Evolutionary conservation across 1,140 invertebrate genomes (phyloP), one percentile per base, ranked within the genome.

Genomic region (Patella vulgata): DNA sequence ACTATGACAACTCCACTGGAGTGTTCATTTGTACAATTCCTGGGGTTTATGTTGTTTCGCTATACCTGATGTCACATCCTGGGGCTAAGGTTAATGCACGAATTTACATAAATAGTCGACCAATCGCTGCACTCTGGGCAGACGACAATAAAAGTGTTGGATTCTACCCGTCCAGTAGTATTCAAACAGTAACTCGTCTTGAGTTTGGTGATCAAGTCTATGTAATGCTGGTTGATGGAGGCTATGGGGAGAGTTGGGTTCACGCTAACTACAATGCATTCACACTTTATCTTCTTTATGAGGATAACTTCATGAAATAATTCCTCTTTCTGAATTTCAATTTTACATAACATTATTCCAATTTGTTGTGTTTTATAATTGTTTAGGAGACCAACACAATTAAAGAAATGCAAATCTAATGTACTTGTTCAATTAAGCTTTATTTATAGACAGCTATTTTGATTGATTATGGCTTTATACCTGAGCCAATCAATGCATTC

Each of bases 211-310:
- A 73, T 47, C 71, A 73, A 51, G 65, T 70, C 8, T 73, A 73
- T 31, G 59, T 73, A 31, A 73, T 70, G 63, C 55, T 73, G 40
- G 65, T 73, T 12, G 68, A 70, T 40, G 63, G 60, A 8, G 71
- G 71, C 5, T 73, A 73, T 33, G 71, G 71, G 14, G 62, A 73
- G 19, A 73, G 71, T 44, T 73, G 71, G 71, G 71, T 73, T 1
- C 71, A 73, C 33, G 71, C 71, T 5, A 73, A 73, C 57, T 73
- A 73, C 44, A 73, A 73, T 31, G 65, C 58, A 11, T 73, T 73
- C 33, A 68, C 64, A 14, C 47, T 73, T 17, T 73, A 64, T 43
- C 50, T 73, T 8, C 48, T 73, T 5, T 73, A 73, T 43, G 68
- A 73, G 46, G 64, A 73, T 19, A 55, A 60, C 9, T 67, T 70